Conservation (phyloP, 2,113 vertebrate species). For the Cryptomyrus ogoouensis region DNA sequence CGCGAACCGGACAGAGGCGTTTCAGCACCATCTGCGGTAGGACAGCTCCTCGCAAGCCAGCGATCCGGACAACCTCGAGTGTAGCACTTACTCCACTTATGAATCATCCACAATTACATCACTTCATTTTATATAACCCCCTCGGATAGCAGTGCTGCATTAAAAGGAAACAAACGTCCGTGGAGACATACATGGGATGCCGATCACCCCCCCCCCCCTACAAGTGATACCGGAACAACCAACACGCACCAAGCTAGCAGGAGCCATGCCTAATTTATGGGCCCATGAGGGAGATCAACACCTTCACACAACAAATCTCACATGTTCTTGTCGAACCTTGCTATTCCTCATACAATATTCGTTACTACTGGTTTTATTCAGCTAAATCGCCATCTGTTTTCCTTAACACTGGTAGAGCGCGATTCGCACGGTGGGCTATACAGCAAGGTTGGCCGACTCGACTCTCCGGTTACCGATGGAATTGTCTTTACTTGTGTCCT, state of each 20-base stretch:
- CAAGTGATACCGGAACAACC: neutral
- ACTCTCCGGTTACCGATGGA: neutral
- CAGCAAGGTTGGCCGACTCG: neutral
- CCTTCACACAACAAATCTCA: neutral
- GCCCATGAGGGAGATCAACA: neutral
- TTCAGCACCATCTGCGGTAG: constrained; percentile 21
- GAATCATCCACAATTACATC: constrained; percentile 26
- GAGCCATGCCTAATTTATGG: neutral
- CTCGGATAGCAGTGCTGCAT: constrained; percentile 1
- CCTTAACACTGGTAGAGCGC: neutral
- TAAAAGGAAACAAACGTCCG: neutral
- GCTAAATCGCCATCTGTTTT: neutral
- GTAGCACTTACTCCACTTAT: constrained; percentile 10
- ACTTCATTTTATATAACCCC: constrained; percentile 24
- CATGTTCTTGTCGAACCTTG: neutral
- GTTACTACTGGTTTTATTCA: neutral
- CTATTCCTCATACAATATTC: neutral
- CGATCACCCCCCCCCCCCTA: neutral
- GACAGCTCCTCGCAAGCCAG: constrained; percentile 17
- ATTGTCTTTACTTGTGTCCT: neutral
- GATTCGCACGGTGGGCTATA: neutral
- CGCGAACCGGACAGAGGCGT: neutral
- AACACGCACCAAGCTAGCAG: neutral
- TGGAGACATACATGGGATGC: neutral
- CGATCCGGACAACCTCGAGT: neutral